These are phyloP conservation scores for Margaritifera margaritifera DNA, from an alignment of 2,888 invertebrate genomes.

Conservation along the genomic window DNA sequence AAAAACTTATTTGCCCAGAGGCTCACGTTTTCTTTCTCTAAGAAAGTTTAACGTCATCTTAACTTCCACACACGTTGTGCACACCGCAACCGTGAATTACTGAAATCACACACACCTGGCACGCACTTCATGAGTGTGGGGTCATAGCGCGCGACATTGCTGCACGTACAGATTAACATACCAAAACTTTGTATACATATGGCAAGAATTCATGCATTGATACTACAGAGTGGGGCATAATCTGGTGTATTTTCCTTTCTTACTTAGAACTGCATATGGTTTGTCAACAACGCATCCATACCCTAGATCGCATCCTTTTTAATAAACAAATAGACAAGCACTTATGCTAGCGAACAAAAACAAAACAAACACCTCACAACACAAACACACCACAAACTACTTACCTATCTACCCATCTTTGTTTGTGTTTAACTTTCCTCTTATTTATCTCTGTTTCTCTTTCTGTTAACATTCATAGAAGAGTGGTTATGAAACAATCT, in stretches of 20 bases:
- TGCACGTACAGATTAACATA: constrained; percentile 23
- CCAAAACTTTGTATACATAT: constrained; percentile 29
- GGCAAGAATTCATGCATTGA: constrained; percentile 25
- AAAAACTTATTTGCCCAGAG: no score
- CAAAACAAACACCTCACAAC: no score
- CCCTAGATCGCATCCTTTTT: constrained; percentile 16
- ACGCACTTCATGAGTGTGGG: neutral
- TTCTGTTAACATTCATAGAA: no score
- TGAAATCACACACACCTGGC: neutral
- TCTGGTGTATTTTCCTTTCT: constrained; percentile 6
- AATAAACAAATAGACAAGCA: constrained; percentile 17
- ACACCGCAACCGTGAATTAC: neutral
- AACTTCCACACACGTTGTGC: no score
- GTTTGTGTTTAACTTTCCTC: no score
- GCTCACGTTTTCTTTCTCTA: no score
- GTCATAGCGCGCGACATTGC: constrained; percentile 21
- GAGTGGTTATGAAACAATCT: no score
- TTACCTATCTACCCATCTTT: no score
- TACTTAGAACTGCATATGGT: constrained; percentile 9
- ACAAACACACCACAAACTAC: no score
- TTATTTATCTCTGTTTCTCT: no score
- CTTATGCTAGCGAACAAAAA: no score
- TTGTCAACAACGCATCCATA: constrained; percentile 25
- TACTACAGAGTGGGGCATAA: constrained; percentile 3
- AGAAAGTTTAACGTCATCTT: no score